phyloP scores from a whole-genome alignment of 1,140 invertebrate species.

The Phortica variegata region DNA sequence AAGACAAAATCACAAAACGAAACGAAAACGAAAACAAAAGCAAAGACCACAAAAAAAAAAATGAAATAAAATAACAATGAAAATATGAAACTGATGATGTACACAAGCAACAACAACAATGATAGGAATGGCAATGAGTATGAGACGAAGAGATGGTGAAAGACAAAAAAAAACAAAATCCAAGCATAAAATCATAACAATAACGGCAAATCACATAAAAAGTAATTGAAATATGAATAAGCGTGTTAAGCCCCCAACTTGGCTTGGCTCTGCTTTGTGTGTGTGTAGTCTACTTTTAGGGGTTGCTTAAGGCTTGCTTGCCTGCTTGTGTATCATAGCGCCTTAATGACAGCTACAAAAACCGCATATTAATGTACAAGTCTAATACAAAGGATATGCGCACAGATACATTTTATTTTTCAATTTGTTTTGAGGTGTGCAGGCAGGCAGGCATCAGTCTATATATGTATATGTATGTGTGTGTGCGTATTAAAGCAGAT shows the following conservation, averaged over 20 bases:
- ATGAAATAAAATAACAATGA: neutral
- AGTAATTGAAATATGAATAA: conserved; percentile 55
- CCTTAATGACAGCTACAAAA: conserved; percentile 4
- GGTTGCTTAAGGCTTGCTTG: no score
- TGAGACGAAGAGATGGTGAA: conserved; percentile 18
- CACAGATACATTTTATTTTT: conserved; percentile 32
- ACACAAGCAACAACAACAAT: conserved; percentile 17
- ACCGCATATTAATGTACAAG: conserved; percentile 13
- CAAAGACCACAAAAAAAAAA: conserved; percentile 3
- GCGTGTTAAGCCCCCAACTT: conserved; percentile 29
- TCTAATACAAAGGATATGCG: conserved; percentile 17
- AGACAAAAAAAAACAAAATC: conserved; percentile 46
- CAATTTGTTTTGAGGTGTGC: no score
- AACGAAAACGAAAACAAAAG: conserved; percentile 3
- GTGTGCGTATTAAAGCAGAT: no score
- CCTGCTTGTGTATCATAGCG: conserved; percentile 18
- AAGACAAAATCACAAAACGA: conserved; percentile 35
- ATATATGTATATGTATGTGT: neutral
- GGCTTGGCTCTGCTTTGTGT: conserved; percentile 4
- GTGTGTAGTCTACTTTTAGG: conserved; percentile 19
- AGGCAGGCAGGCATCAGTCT: neutral
- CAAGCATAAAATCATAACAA: conserved; percentile 47
- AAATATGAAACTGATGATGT: neutral
- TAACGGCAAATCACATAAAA: conserved; percentile 55
- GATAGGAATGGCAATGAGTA: neutral